Percentiles rank a stretch among this genome's conserved stretches.
These are phyloP conservation scores for Cyclophora albipunctata DNA, from an alignment of 2,888 invertebrate genomes.

Conservation along the genomic window DNA sequence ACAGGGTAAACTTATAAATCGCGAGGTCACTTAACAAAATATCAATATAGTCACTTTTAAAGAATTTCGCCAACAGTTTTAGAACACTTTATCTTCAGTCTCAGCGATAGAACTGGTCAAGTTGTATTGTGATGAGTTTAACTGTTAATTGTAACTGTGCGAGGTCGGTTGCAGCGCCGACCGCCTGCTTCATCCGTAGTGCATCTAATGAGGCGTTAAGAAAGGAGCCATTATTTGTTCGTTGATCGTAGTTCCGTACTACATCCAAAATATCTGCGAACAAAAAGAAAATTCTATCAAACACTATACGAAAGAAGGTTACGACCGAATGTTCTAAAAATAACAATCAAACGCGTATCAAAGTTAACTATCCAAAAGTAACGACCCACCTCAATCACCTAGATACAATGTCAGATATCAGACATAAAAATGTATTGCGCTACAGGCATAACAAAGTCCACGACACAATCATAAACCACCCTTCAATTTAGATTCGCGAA, in stretches of 20 bases:
- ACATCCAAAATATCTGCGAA: constrained; percentile 15
- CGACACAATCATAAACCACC: constrained; percentile 5
- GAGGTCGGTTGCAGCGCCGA: too few species aligned
- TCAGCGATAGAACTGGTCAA: constrained; percentile 35
- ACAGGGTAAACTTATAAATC: constrained; percentile 19
- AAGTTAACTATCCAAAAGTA: constrained; percentile 5
- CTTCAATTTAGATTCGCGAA: constrained; percentile 6
- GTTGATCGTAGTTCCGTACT: constrained; percentile 1
- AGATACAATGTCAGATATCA: background rate
- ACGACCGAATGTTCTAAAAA: too few species aligned
- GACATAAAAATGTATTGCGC: too few species aligned
- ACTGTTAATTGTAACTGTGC: too few species aligned
- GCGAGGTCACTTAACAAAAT: constrained; percentile 42
- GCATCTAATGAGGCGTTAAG: constrained; percentile 3
- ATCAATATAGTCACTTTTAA: constrained; percentile 40
- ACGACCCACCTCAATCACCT: constrained; percentile 1
- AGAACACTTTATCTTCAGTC: constrained; percentile 39
- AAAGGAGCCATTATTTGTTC: constrained; percentile 3
- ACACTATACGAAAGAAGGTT: background rate
- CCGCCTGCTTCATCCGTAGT: background rate
- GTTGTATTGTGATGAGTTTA: constrained; percentile 36
- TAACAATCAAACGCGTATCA: too few species aligned
- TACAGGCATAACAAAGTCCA: too few species aligned
- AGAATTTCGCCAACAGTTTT: constrained; percentile 34
- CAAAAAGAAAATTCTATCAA: constrained; percentile 13